Conservation (phyloP, 2,797 vertebrate species). For the Scleropages formosus region DNA sequence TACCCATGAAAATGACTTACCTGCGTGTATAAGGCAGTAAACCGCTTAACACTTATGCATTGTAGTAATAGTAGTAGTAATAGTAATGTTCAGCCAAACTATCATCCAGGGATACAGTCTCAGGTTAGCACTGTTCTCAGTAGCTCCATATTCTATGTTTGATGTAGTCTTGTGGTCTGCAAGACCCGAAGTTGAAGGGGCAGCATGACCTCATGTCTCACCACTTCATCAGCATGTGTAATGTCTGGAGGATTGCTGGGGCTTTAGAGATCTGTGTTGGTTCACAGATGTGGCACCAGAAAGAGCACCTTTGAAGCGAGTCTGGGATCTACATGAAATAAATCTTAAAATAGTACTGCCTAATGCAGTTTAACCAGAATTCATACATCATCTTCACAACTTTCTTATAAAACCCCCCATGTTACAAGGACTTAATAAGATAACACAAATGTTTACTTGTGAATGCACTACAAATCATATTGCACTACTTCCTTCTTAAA, state of each 20-base stretch:
- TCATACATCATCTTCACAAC: background rate
- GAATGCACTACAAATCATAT: too few relatives aligned
- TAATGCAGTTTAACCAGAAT: background rate
- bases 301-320: conserved; percentile 2
- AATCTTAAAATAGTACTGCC: background rate
- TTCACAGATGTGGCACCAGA: conserved; percentile 15
- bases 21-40: background rate
- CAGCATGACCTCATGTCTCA: conserved; percentile 2
- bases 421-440: too few relatives aligned
- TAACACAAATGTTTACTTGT: too few relatives aligned
- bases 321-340: conserved; percentile 12
- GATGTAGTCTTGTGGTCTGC: background rate
- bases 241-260: conserved; percentile 23
- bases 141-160: background rate
- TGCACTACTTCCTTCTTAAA: too few relatives aligned
- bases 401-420: background rate
- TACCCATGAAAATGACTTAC: too few relatives aligned
- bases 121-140: background rate
- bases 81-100: background rate
- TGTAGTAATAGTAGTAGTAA: conserved; percentile 18
- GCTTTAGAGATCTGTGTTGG: background rate
- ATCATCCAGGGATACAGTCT: background rate
- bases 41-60: background rate
- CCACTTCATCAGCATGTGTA: conserved; percentile 10
- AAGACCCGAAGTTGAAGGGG: background rate